phyloP scores from a whole-genome alignment of 2,113 vertebrate species.

The Fulmarus glacialis region DNA sequence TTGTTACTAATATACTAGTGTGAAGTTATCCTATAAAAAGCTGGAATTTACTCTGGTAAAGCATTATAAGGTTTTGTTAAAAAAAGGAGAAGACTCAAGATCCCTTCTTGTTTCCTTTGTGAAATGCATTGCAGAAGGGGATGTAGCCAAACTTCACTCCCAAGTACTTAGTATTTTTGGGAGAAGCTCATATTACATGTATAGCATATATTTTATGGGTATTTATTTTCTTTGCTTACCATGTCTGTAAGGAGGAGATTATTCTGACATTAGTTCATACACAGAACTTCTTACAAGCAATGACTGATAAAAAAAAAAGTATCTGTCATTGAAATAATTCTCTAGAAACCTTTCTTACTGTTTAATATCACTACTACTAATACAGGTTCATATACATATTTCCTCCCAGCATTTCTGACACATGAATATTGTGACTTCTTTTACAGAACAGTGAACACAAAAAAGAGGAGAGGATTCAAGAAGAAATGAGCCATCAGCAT shows the following conservation, averaged over 20 bases:
- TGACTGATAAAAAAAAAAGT: not conserved
- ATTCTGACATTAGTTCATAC: not conserved
- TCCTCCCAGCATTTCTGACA: not conserved
- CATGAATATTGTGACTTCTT: not conserved
- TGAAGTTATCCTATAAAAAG: not conserved
- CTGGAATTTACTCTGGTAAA: not conserved
- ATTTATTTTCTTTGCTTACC: not conserved
- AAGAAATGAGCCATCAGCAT: conserved; percentile 13
- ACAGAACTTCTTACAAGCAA: not conserved
- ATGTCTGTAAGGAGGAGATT: not conserved
- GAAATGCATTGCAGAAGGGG: not conserved
- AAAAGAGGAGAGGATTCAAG: conserved; percentile 19
- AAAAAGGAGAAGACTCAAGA: not conserved
- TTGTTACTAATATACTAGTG: not conserved
- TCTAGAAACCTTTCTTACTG: not conserved
- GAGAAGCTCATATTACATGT: not conserved
- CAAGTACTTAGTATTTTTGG: not conserved
- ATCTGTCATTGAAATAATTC: not conserved
- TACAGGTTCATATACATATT: not conserved
- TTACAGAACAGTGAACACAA: conserved; percentile 43
- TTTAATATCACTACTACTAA: not conserved
- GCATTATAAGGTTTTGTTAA: not conserved
- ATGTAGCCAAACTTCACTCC: not conserved
- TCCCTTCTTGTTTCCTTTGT: not conserved
- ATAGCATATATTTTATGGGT: not conserved